These are phyloP conservation scores for Drosophila cognata DNA, from an alignment of 2,888 invertebrate species.

Conservation along the genomic window DNA sequence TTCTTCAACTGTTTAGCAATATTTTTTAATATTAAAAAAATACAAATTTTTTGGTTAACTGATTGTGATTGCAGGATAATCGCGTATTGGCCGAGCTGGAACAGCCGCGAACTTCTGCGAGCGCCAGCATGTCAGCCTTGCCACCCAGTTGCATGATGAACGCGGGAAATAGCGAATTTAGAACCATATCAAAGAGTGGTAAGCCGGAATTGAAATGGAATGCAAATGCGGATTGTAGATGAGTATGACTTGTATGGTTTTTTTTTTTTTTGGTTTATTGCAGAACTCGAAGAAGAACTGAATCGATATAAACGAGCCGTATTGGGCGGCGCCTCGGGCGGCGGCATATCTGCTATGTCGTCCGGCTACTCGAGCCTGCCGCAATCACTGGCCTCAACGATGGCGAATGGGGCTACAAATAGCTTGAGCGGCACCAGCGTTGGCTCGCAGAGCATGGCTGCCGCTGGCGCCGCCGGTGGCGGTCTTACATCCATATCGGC, in stretches of 20 bases:
- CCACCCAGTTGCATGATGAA: slow-evolving; percentile 82
- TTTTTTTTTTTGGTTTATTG: background rate
- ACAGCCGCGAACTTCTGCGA: slow-evolving; percentile 88
- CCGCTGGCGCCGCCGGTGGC: slow-evolving; percentile 42
- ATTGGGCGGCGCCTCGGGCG: slow-evolving; percentile 72
- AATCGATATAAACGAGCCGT: slow-evolving; percentile 83
- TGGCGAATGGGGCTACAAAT: slow-evolving; percentile 78
- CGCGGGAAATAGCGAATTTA: slow-evolving; percentile 83
- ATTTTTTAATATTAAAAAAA: background rate
- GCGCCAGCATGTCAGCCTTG: slow-evolving; percentile 81
- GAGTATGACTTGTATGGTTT: background rate
- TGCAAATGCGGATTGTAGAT: background rate
- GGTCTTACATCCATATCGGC: slow-evolving; percentile 82
- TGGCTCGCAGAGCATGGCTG: slow-evolving; percentile 65
- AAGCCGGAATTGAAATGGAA: slow-evolving; percentile 12
- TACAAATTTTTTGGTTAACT: background rate
- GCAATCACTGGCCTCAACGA: slow-evolving; percentile 78
- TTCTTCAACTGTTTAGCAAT: background rate
- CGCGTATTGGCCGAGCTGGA: slow-evolving; percentile 95
- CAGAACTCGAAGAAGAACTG: slow-evolving; percentile 84
- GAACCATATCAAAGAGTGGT: slow-evolving; percentile 84
- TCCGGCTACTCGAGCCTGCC: slow-evolving; percentile 80
- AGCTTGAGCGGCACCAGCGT: slow-evolving; percentile 72
- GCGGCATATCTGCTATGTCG: slow-evolving; percentile 70
- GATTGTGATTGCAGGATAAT: slow-evolving; percentile 86